phyloP scores from a whole-genome alignment of 2,888 invertebrate species.

The Acrobasis suavella region DNA sequence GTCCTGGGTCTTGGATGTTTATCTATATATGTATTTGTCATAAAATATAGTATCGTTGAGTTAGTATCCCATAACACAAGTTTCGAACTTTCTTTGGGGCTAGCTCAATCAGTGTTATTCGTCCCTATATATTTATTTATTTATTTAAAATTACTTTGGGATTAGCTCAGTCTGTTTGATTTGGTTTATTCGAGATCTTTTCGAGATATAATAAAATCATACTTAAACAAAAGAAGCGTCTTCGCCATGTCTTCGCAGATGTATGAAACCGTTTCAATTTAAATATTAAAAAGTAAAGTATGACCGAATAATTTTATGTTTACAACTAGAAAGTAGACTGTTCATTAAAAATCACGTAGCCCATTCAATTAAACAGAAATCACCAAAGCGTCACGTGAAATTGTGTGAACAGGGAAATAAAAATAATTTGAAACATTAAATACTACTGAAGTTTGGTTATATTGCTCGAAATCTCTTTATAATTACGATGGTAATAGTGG shows the following conservation, averaged over 20 bases:
- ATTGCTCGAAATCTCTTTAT: constrained; percentile 45
- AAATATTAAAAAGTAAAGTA: constrained; percentile 27
- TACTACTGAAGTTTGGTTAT: constrained; percentile 40
- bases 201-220: neutral
- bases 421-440: constrained; percentile 39
- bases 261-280: constrained; percentile 22
- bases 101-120: too few relatives aligned
- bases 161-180: too few relatives aligned
- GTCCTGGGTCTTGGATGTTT: neutral
- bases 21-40: constrained; percentile 24
- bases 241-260: neutral
- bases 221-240: too few relatives aligned
- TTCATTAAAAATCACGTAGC: constrained; percentile 52
- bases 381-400: constrained; percentile 39
- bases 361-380: constrained; percentile 57
- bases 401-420: constrained; percentile 51
- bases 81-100: too few relatives aligned
- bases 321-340: constrained; percentile 67
- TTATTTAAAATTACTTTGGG: too few relatives aligned
- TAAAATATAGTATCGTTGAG: too few relatives aligned
- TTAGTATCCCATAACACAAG: too few relatives aligned
- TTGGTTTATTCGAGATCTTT: too few relatives aligned
- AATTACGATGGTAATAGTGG: constrained; percentile 39
- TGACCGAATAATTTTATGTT: constrained; percentile 46
- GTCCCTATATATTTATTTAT: too few relatives aligned